Conservation (phyloP, 2,888 invertebrate species). For the Patella caerulea region DNA sequence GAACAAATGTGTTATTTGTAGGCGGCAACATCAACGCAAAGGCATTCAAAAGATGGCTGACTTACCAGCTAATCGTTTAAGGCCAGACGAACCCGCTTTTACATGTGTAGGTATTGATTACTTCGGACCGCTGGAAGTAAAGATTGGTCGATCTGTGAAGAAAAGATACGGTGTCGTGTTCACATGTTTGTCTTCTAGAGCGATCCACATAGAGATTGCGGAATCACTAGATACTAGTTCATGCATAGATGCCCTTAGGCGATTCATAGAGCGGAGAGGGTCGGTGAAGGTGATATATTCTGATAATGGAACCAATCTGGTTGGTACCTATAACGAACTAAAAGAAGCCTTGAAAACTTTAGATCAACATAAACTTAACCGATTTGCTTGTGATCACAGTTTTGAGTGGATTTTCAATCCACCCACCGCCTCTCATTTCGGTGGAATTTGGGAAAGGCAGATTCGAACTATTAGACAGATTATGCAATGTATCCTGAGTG, state of each 20-base stretch:
- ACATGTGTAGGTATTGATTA: slow-evolving; percentile 29
- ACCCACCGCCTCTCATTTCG: slow-evolving; percentile 34
- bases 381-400: slow-evolving; percentile 21
- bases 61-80: background rate
- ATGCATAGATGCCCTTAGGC: slow-evolving; percentile 25
- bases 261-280: slow-evolving; percentile 30
- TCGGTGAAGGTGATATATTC: slow-evolving; percentile 13
- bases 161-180: no score
- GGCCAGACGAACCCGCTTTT: slow-evolving; percentile 20
- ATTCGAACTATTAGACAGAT: slow-evolving; percentile 34
- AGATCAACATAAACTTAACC: slow-evolving; percentile 25
- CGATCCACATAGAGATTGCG: slow-evolving; percentile 32
- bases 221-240: slow-evolving; percentile 26
- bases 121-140: no score
- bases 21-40: no score
- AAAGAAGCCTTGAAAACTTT: slow-evolving; percentile 25
- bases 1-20: no score
- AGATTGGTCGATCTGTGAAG: no score
- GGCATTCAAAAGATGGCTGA: background rate
- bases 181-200: slow-evolving; percentile 31
- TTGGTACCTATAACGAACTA: slow-evolving; percentile 34
- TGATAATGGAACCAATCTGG: slow-evolving; percentile 36
- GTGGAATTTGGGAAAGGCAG: slow-evolving; percentile 39
- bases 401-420: slow-evolving; percentile 38
- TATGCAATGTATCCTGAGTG: slow-evolving; percentile 22